phyloP scores from a whole-genome alignment of 1,140 invertebrate genomes.

The Contarinia nasturtii region DNA sequence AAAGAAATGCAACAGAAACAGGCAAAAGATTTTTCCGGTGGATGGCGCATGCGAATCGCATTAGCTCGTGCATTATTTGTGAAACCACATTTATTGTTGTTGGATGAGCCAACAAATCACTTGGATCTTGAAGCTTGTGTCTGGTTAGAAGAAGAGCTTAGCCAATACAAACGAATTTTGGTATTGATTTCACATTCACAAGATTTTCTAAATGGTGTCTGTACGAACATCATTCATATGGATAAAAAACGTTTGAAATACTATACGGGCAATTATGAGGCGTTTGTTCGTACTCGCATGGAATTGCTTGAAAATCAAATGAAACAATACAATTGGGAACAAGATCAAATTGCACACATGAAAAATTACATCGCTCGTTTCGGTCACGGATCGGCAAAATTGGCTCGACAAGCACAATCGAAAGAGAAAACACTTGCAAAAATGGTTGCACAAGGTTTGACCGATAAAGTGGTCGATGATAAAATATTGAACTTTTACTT shows the following conservation, averaged over 20 bases:
- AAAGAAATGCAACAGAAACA: constrained; percentile 81
- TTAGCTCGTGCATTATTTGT: constrained; percentile 81
- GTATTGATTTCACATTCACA: constrained; percentile 99
- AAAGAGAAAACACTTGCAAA: constrained; percentile 99
- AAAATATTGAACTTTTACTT: constrained; percentile 91
- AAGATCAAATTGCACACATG: constrained; percentile 98
- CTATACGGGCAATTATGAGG: constrained; percentile 93
- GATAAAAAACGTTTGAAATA: constrained; percentile 86
- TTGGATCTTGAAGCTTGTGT: constrained; percentile 97
- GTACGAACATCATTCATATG: constrained; percentile 96
- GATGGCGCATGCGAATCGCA: constrained; percentile 99
- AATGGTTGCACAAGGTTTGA: constrained; percentile 95
- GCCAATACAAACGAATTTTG: constrained; percentile 89
- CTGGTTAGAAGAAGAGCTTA: constrained; percentile 97
- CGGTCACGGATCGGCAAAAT: constrained; percentile 96
- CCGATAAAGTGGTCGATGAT: constrained; percentile 81
- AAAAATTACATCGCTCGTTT: constrained; percentile 99
- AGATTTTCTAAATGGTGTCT: constrained; percentile 98
- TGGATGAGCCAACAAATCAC: constrained; percentile 97
- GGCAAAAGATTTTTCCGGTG: constrained; percentile 92
- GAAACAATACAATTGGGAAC: constrained; percentile 99
- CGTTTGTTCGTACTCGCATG: constrained; percentile 78
- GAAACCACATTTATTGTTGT: constrained; percentile 79
- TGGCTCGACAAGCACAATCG: constrained; percentile 95
- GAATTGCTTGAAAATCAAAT: constrained; percentile 96